phyloP scores from a whole-genome alignment of 1,140 invertebrate genomes.

The Papilio glaucus region DNA sequence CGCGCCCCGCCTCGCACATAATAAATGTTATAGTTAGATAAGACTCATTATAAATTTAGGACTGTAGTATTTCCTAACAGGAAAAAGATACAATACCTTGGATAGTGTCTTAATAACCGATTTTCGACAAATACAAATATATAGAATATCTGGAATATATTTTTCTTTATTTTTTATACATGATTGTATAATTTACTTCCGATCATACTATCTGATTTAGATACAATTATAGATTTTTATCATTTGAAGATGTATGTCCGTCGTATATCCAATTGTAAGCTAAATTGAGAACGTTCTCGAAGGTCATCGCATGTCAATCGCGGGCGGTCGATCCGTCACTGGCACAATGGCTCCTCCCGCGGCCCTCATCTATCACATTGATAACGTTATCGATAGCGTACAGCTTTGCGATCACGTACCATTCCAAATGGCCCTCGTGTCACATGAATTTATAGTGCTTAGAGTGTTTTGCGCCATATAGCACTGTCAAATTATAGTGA shows the following conservation, averaged over 20 bases:
- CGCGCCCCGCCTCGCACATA: no score
- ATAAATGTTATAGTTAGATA: no score
- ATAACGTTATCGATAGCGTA: slow-evolving; percentile 44
- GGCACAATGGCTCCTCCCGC: slow-evolving; percentile 42
- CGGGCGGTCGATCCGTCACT: slow-evolving; percentile 41
- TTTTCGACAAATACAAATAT: no score
- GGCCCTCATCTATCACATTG: slow-evolving; percentile 44
- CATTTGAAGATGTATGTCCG: slow-evolving; percentile 8
- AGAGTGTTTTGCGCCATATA: neutral
- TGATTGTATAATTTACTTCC: no score
- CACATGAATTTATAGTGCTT: slow-evolving; percentile 28
- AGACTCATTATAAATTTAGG: no score
- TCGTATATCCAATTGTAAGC: neutral
- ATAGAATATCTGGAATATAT: no score
- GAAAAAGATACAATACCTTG: no score
- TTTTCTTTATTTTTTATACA: no score
- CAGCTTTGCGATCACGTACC: slow-evolving; percentile 26
- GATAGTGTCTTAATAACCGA: no score
- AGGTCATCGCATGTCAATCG: slow-evolving; percentile 18
- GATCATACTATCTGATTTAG: neutral
- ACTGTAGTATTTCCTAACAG: no score
- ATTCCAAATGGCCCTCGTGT: slow-evolving; percentile 17
- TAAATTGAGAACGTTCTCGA: slow-evolving; percentile 27
- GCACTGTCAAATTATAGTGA: neutral
- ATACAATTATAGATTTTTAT: slow-evolving; percentile 35